Evolutionary conservation across 1,140 invertebrate genomes (phyloP).

Genomic region (Ctenoplectra terminalis): DNA sequence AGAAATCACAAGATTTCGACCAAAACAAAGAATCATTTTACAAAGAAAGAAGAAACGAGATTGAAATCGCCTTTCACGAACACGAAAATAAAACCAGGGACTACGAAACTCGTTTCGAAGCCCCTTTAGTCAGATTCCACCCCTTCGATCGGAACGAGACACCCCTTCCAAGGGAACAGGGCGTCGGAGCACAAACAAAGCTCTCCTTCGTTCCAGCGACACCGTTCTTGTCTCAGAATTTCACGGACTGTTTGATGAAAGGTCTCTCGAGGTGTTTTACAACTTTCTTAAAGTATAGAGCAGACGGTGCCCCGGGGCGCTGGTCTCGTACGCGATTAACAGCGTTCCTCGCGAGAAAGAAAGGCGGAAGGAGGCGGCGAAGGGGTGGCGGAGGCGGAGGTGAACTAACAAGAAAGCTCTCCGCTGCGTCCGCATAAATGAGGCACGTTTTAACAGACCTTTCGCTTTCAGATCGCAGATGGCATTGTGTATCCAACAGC

Average conservation of each 20-base stretch:
- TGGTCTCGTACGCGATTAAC: conserved; percentile 42
- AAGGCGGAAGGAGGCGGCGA: not conserved
- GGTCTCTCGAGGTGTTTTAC: conserved; percentile 21
- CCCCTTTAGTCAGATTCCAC: too few species aligned
- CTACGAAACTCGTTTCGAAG: too few species aligned
- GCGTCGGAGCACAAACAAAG: conserved; percentile 1
- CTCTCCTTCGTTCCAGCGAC: not conserved
- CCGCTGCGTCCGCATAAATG: conserved; percentile 6
- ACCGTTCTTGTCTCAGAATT: not conserved
- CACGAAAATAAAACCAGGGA: too few species aligned
- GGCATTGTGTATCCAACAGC: conserved; percentile 7
- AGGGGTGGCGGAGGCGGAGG: not conserved
- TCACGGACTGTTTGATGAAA: conserved; percentile 1
- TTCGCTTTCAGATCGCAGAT: conserved; percentile 19
- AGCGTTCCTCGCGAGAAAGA: conserved; percentile 5
- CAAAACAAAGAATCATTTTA: not conserved
- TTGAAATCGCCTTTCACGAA: too few species aligned
- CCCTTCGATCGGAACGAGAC: too few species aligned
- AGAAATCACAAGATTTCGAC: not conserved
- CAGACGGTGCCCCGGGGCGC: conserved; percentile 12
- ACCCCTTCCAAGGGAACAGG: too few species aligned
- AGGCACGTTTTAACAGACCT: conserved; percentile 9
- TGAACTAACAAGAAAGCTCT: conserved; percentile 28
- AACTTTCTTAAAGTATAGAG: not conserved
- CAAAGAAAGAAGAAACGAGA: too few species aligned